These are phyloP conservation scores for Alces alces DNA, from an alignment of 2,113 vertebrate genomes.

Conservation along the genomic window DNA sequence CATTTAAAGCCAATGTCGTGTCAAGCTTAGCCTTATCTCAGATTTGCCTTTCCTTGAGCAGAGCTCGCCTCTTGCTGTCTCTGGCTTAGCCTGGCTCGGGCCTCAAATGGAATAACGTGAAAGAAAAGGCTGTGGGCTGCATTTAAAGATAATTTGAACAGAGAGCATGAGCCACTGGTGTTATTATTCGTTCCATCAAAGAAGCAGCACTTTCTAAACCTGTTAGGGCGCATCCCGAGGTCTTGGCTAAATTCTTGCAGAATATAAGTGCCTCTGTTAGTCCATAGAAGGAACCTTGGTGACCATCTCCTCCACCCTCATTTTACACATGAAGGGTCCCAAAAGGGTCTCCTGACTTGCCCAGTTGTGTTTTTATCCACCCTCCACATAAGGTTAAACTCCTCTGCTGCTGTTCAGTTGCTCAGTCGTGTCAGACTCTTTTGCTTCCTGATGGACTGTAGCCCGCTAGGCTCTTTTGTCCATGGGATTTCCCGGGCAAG, in stretches of 20 bases:
- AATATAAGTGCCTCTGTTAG: background rate
- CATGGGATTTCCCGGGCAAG: background rate
- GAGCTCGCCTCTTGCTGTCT: background rate
- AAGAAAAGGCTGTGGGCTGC: rapidly evolving
- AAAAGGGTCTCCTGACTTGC: background rate
- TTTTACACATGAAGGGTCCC: background rate
- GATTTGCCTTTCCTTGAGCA: background rate
- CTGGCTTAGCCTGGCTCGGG: background rate
- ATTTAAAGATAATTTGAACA: background rate
- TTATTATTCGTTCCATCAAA: background rate
- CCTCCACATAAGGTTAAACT: background rate
- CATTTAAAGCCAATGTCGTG: background rate
- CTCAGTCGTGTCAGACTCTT: background rate
- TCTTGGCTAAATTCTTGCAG: background rate
- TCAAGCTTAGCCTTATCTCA: background rate
- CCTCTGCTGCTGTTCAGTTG: background rate
- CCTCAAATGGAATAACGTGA: background rate
- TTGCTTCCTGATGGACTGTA: background rate
- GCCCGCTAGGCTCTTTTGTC: background rate
- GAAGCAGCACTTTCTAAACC: background rate
- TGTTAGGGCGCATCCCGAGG: background rate
- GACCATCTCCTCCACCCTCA: background rate
- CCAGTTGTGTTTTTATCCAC: background rate
- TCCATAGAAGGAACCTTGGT: background rate
- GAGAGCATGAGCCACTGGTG: background rate